These are phyloP conservation scores for Enteromius thamalakanensis DNA, from an alignment of 2,797 vertebrate genomes.

Conservation along the genomic window DNA sequence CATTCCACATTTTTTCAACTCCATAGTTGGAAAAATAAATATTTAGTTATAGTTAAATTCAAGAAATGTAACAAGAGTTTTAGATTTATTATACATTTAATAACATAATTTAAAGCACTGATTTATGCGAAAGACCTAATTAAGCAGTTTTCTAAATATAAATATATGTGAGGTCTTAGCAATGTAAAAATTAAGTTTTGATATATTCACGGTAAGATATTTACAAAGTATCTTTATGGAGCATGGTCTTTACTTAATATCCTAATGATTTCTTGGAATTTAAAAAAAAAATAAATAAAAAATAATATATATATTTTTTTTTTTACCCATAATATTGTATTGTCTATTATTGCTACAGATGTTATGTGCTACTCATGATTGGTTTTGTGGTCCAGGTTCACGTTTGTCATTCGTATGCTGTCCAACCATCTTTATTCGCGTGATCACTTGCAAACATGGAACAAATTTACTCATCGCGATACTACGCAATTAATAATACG, in stretches of 20 bases:
- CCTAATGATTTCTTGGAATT: too few relatives aligned
- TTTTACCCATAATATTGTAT: too few relatives aligned
- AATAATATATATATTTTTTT: too few relatives aligned
- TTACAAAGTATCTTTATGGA: too few relatives aligned
- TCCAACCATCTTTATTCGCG: not conserved
- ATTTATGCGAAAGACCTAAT: not conserved
- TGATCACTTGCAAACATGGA: not conserved
- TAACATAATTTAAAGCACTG: not conserved
- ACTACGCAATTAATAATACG: not conserved
- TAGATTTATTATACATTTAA: not conserved
- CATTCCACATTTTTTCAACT: slow-evolving; percentile 9
- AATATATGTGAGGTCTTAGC: not conserved
- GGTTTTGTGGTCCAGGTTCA: not conserved
- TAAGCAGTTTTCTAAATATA: not conserved
- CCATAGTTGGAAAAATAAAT: not conserved
- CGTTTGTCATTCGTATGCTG: not conserved
- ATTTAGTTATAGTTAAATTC: not conserved
- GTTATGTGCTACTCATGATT: too few relatives aligned
- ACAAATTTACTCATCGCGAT: not conserved
- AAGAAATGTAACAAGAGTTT: not conserved
- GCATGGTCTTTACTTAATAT: too few relatives aligned
- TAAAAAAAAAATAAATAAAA: too few relatives aligned
- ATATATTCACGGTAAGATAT: too few relatives aligned
- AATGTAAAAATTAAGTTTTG: too few relatives aligned
- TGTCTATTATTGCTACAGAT: too few relatives aligned